Conservation (phyloP, 2,113 vertebrate species). For the Leptocoma aspasia region DNA sequence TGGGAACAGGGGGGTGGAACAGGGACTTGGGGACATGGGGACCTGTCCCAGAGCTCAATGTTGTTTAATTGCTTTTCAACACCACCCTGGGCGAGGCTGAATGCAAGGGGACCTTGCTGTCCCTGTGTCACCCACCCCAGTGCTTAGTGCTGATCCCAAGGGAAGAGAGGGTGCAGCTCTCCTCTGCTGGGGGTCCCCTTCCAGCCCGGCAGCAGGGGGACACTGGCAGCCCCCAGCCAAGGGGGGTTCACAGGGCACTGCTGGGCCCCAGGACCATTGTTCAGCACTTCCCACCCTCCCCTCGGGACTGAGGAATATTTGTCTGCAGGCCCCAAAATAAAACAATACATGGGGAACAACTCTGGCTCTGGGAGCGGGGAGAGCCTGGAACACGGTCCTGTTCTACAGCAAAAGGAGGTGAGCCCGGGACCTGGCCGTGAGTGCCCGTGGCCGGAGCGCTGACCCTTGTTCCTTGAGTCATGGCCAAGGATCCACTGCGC, state of each 20-base stretch:
- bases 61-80: constrained; percentile 30
- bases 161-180: neutral
- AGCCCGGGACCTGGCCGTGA: fast-evolving
- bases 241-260: neutral
- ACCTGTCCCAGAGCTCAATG: neutral
- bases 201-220: fast-evolving
- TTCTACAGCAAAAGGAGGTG: neutral
- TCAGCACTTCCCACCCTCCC: constrained; percentile 43
- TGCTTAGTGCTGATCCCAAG: neutral
- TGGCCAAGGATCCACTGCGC: neutral
- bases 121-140: neutral
- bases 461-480: constrained; percentile 5
- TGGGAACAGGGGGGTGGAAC: neutral
- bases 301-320: constrained; percentile 11
- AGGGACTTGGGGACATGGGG: neutral
- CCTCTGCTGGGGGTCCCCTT: neutral
- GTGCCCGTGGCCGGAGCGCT: fast-evolving
- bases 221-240: neutral
- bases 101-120: fast-evolving
- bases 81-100: neutral
- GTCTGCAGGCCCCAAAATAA: neutral
- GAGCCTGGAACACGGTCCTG: neutral
- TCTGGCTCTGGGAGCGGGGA: neutral
- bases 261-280: constrained; percentile 23
- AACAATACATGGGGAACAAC: constrained; percentile 26